Percentiles rank a stretch among this genome's conserved stretches.
Conservation (phyloP, 2,113 vertebrate species). For the Thryonomys swinderianus region DNA sequence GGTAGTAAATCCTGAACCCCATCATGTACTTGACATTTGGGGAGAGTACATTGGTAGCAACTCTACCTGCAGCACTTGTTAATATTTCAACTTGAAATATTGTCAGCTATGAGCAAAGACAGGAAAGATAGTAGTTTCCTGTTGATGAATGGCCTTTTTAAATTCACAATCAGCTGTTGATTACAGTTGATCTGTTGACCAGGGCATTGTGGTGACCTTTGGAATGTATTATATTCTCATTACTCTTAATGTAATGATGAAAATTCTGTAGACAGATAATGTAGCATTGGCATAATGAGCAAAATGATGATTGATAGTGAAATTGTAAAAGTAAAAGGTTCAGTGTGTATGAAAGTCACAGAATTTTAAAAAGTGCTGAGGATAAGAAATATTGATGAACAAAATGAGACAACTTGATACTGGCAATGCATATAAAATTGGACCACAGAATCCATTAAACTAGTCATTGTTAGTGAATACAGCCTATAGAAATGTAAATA, state of each 20-base stretch:
- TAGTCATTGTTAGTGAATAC: not conserved
- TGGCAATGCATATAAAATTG: constrained; percentile 38
- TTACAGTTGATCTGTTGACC: constrained; percentile 56
- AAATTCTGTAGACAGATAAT: constrained; percentile 66
- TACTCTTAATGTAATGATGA: constrained; percentile 59
- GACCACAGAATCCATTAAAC: not conserved
- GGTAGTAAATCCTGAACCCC: not conserved
- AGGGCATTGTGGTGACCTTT: constrained; percentile 48
- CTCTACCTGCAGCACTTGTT: not conserved
- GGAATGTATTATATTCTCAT: constrained; percentile 54
- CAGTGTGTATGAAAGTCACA: constrained; percentile 75
- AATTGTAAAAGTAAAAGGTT: constrained; percentile 51
- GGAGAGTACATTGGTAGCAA: not conserved
- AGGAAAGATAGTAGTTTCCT: not conserved
- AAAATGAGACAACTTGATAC: constrained; percentile 54
- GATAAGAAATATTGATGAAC: constrained; percentile 69
- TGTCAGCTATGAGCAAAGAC: not conserved
- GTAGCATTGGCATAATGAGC: constrained; percentile 62
- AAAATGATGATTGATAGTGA: constrained; percentile 76
- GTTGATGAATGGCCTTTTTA: not conserved
- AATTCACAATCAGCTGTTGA: constrained; percentile 49
- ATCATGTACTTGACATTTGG: not conserved
- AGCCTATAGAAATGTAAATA: constrained; percentile 11
- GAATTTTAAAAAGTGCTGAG: constrained; percentile 64
- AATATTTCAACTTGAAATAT: not conserved